Evolutionary conservation across 2,113 vertebrate genomes (phyloP), one percentile per base, ranked within the genome.

Genomic region (Salvelinus sp.): DNA sequence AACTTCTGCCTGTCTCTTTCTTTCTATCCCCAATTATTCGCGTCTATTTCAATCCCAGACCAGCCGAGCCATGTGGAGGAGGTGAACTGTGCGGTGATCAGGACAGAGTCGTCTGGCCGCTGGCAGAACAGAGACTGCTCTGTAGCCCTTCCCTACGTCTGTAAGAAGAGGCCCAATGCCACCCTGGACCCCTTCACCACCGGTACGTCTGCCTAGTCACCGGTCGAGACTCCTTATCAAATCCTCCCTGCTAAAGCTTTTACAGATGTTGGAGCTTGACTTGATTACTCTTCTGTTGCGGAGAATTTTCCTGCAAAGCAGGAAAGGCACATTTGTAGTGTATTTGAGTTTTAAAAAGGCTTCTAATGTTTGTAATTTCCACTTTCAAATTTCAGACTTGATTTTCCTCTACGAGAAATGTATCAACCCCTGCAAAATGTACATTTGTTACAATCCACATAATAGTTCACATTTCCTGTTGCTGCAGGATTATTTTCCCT

Each of bases 61-160:
- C 95, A 98, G 84, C 97, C 97, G 0, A 95, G 93, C 83, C 95
- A 97, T 18, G 94, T 91, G 0, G 95, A 95, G 0, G 97, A 98
- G 87, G 96, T 97, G 85, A 98, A 96, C 90, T 98, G 98, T 0
- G 98, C 93, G 0, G 97, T 98, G 82, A 96, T 98, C 88, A 92
- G 96, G 70, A 98, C 97, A 0, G 97, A 98, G 89, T 95, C 95
- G 0, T 95, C 94, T 0, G 97, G 97, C 0, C 94, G 95, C 6
- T 98, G 97, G 98, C 96, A 98, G 88, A 99, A 96, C 89, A 94
- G 95, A 0, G 96, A 98, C 77, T 99, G 98, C 25, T 93, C 95
- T 76, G 95, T 95, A 0, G 96, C 96, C 4, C 90, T 97, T 78
- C 97, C 98, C 0, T 99, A 98, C 0, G 95, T 96, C 33, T 99